These are phyloP conservation scores for Bellardia bayeri DNA, from an alignment of 2,888 invertebrate genomes.

Conservation along the genomic window DNA sequence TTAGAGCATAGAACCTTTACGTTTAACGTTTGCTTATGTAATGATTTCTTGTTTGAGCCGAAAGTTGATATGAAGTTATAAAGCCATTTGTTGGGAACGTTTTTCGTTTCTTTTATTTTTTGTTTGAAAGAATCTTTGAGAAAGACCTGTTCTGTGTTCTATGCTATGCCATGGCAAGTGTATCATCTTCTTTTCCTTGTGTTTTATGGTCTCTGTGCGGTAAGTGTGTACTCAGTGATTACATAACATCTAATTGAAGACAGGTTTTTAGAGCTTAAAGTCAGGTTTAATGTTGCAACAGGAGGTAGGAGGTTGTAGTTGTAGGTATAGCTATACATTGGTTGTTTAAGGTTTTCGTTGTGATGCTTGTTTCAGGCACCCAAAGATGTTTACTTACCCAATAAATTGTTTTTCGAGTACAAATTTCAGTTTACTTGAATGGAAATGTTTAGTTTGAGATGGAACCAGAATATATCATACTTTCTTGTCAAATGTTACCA, in stretches of 20 bases:
- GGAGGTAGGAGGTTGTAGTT: constrained; percentile 15
- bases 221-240: constrained; percentile 42
- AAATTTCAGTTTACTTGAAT: neutral
- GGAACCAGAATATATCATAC: too few species aligned
- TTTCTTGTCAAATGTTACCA: too few species aligned
- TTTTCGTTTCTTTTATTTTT: neutral
- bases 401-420: neutral
- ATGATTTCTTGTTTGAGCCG: constrained; percentile 66
- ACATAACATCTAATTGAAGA: constrained; percentile 65
- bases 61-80: constrained; percentile 45
- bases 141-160: constrained; percentile 61
- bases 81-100: constrained; percentile 41
- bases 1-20: constrained; percentile 63
- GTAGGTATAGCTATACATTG: neutral
- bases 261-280: constrained; percentile 53
- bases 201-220: neutral
- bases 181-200: constrained; percentile 23
- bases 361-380: neutral
- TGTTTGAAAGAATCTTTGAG: constrained; percentile 12
- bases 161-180: neutral
- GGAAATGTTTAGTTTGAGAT: too few species aligned
- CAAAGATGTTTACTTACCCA: constrained; percentile 8
- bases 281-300: constrained; percentile 16
- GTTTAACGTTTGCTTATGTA: constrained; percentile 58
- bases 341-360: constrained; percentile 7